Evolutionary conservation across 1,140 invertebrate species (phyloP).

Genomic region (Phymorhynchus buccinoides): DNA sequence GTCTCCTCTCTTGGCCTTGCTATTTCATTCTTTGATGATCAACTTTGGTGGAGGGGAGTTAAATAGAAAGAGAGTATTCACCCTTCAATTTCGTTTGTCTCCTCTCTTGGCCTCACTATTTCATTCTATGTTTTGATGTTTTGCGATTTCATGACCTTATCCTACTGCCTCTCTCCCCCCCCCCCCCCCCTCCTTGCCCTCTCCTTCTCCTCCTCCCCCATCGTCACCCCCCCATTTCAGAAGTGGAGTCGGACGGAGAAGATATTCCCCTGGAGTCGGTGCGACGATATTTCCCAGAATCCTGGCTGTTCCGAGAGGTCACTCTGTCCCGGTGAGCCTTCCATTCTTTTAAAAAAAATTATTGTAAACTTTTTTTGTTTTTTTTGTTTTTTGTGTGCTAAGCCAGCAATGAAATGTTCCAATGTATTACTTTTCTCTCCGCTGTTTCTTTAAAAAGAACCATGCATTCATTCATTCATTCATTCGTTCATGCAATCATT

Average conservation of each 20-base stretch:
- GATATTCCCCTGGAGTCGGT: constrained; percentile 19
- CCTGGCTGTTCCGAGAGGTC: constrained; percentile 66
- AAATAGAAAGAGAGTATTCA: not conserved
- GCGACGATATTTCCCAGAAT: constrained; percentile 67
- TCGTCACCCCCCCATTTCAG: not conserved
- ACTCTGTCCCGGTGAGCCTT: constrained; percentile 40
- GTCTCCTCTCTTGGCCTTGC: not conserved
- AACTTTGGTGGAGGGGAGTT: not conserved
- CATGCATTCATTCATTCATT: no score
- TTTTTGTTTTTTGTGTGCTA: not conserved
- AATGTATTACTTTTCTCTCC: no score
- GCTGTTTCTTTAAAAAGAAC: no score
- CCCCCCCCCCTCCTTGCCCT: not conserved
- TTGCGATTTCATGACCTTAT: not conserved
- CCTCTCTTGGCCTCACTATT: not conserved
- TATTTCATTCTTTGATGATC: not conserved
- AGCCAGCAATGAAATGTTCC: no score
- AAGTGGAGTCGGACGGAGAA: not conserved
- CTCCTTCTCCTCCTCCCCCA: not conserved
- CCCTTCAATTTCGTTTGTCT: not conserved
- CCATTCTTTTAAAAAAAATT: constrained; percentile 19
- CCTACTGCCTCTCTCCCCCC: not conserved
- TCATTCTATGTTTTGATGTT: not conserved
- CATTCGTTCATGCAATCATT: no score
- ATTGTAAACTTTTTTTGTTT: not conserved